Percentiles rank a stretch among this genome's conserved stretches.
phyloP scores from a whole-genome alignment of 2,888 invertebrate species.

The Eupsilia transversa region DNA sequence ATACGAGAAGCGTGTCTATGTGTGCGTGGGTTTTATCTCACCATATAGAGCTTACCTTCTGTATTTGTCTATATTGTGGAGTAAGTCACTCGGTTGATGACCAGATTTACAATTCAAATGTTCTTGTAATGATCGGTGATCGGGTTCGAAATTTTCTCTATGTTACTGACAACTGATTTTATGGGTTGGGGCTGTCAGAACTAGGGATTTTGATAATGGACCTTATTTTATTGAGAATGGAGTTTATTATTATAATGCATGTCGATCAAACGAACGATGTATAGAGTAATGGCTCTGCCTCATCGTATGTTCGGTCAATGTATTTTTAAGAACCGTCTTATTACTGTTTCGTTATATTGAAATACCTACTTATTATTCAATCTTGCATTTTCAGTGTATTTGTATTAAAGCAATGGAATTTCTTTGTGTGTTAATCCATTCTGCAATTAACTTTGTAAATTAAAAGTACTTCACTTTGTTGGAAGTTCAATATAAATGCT shows the following conservation, averaged over 20 bases:
- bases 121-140: conserved; percentile 63
- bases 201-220: no score
- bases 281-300: no score
- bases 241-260: no score
- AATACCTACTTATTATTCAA: neutral
- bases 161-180: conserved; percentile 39
- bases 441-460: neutral
- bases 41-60: neutral
- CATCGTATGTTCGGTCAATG: no score
- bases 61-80: neutral
- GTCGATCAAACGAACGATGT: no score
- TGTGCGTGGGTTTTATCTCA: neutral
- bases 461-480: neutral
- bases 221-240: neutral
- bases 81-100: conserved; percentile 58
- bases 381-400: neutral
- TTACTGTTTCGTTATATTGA: neutral
- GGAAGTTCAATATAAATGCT: neutral
- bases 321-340: no score
- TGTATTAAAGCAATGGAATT: neutral
- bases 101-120: conserved; percentile 72
- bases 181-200: neutral
- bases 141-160: conserved; percentile 24
- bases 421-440: neutral
- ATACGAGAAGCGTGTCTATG: neutral